Evolutionary conservation across 2,888 invertebrate genomes (phyloP).

Genomic region (Ypsolopha sequella): DNA sequence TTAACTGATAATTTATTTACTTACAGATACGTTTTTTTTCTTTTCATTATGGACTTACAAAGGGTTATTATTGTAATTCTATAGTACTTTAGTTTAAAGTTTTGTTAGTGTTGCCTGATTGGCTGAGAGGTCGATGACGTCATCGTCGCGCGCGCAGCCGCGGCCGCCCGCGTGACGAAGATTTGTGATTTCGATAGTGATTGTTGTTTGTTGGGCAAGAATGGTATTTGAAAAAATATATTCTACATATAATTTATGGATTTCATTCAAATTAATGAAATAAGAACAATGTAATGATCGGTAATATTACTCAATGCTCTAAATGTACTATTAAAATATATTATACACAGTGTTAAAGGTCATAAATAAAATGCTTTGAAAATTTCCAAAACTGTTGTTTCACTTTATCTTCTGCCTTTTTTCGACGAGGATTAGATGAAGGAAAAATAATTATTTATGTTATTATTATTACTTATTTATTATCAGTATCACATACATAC

Average conservation of each 20-base stretch:
- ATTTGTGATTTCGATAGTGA: conserved; percentile 56
- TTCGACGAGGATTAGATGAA: not conserved
- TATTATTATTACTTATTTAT: not conserved
- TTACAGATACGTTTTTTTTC: too few species aligned
- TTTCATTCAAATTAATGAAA: conserved; percentile 64
- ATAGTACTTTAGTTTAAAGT: not conserved
- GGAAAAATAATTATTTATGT: not conserved
- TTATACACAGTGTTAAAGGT: conserved; percentile 72
- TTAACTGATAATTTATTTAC: too few species aligned
- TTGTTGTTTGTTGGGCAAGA: conserved; percentile 66
- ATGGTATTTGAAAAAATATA: conserved; percentile 58
- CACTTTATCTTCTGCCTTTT: conserved; percentile 12
- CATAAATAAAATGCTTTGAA: conserved; percentile 72
- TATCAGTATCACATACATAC: conserved; percentile 2
- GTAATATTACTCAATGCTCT: conserved; percentile 72
- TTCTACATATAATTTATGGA: conserved; percentile 65
- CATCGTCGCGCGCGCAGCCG: conserved; percentile 5
- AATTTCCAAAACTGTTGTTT: conserved; percentile 60
- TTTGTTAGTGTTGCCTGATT: conserved; percentile 20
- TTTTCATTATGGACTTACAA: too few species aligned
- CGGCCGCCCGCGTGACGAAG: conserved; percentile 8
- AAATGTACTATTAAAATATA: conserved; percentile 73
- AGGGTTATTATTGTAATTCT: too few species aligned
- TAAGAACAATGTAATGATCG: conserved; percentile 71
- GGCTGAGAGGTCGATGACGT: conserved; percentile 13